A percentile compares a stretch with the other conserved stretches of the same genome.
Evolutionary conservation across 1,140 invertebrate genomes (phyloP).

Genomic region (Papilio helenus): DNA sequence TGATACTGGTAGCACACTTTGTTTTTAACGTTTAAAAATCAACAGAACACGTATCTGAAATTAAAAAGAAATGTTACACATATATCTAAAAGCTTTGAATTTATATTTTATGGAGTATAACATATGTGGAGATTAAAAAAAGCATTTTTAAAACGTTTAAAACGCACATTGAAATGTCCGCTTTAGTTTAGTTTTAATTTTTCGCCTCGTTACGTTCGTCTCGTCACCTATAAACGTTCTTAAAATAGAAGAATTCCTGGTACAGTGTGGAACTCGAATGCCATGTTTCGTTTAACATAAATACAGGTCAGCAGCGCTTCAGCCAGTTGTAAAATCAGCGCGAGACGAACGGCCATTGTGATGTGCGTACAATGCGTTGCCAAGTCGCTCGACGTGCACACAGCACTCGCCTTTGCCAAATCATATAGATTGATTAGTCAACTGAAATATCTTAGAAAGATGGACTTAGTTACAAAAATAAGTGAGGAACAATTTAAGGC

Average conservation of each 20-base stretch:
- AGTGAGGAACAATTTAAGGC: not conserved
- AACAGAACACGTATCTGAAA: not conserved
- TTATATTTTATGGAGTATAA: not conserved
- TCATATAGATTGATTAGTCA: slow-evolving; percentile 7
- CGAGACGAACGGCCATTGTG: slow-evolving; percentile 10
- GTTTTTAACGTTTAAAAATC: too few relatives aligned
- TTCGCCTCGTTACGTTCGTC: slow-evolving; percentile 13
- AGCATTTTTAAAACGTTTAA: slow-evolving; percentile 1
- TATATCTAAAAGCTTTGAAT: not conserved
- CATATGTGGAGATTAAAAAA: not conserved
- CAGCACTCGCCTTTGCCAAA: not conserved
- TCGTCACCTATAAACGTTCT: slow-evolving; percentile 24
- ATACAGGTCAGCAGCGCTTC: slow-evolving; percentile 23
- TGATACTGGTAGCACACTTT: too few relatives aligned
- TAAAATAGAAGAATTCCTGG: slow-evolving; percentile 22
- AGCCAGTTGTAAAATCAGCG: slow-evolving; percentile 20
- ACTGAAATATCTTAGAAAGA: not conserved
- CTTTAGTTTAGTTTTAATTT: slow-evolving; percentile 23
- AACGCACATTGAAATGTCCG: not conserved
- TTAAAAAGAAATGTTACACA: not conserved
- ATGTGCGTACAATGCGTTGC: slow-evolving; percentile 16
- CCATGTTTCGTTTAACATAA: slow-evolving; percentile 27
- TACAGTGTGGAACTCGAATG: slow-evolving; percentile 16
- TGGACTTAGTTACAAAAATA: not conserved
- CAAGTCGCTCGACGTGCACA: slow-evolving; percentile 3